Percentiles rank a stretch among this genome's conserved stretches.
These are phyloP conservation scores for Thermophis baileyi DNA, from an alignment of 2,113 vertebrate genomes.

Conservation along the genomic window DNA sequence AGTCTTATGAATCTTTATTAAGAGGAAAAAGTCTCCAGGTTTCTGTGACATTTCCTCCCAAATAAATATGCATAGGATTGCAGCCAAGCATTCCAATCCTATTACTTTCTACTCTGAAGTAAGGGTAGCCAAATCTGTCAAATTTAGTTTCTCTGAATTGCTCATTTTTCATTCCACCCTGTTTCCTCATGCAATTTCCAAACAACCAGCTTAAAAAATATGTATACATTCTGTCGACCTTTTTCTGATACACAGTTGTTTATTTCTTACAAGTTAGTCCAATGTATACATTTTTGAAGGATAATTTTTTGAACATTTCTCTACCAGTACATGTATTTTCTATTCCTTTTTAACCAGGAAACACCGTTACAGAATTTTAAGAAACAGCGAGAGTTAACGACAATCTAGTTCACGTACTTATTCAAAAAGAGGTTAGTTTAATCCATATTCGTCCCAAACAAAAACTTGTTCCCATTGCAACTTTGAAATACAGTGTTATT, in stretches of 20 bases:
- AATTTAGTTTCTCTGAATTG: background rate
- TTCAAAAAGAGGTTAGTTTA: background rate
- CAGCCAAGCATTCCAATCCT: background rate
- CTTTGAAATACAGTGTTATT: background rate
- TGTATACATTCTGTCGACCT: background rate
- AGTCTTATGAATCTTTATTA: background rate
- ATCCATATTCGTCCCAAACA: background rate
- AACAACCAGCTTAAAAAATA: background rate
- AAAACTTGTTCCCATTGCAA: background rate
- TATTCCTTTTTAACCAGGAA: background rate
- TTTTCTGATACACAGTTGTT: background rate
- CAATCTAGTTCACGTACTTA: background rate
- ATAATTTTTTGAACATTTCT: background rate
- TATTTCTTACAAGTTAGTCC: background rate
- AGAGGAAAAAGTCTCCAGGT: background rate
- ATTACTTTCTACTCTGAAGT: background rate
- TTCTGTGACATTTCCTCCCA: background rate
- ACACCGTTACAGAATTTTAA: background rate
- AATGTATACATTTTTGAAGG: background rate
- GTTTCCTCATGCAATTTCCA: background rate
- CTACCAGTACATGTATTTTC: background rate
- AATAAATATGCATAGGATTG: background rate
- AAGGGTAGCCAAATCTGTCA: background rate
- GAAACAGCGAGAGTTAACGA: background rate
- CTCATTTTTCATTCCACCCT: background rate